phyloP scores from a whole-genome alignment of 2,113 vertebrate species.

The Procavia capensis region DNA sequence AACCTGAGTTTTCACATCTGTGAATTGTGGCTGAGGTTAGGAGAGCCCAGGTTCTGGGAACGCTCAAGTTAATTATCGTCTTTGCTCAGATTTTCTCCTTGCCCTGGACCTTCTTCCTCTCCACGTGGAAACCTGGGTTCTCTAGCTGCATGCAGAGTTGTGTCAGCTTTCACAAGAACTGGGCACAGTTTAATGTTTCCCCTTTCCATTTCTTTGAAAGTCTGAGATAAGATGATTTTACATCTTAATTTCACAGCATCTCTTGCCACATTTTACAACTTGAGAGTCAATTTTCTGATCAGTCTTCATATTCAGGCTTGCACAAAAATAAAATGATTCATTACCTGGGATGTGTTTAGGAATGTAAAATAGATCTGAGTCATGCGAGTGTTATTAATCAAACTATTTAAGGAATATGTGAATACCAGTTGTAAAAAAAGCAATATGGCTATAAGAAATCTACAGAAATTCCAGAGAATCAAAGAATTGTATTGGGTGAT shows the following conservation, averaged over 20 bases:
- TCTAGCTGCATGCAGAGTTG: accelerated
- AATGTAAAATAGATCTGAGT: not conserved
- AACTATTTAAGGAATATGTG: not conserved
- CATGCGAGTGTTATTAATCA: not conserved
- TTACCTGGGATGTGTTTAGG: not conserved
- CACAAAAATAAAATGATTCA: conserved; percentile 15
- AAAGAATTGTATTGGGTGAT: not conserved
- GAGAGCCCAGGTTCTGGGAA: not conserved
- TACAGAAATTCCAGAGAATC: not conserved
- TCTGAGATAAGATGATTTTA: not conserved
- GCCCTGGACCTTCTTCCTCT: too few relatives aligned
- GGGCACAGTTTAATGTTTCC: not conserved
- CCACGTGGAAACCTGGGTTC: accelerated
- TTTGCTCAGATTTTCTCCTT: too few relatives aligned
- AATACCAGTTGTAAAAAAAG: not conserved
- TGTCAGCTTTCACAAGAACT: not conserved
- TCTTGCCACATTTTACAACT: conserved; percentile 42
- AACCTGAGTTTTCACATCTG: not conserved
- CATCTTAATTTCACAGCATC: conserved; percentile 44
- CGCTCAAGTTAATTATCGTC: accelerated
- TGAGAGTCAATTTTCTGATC: conserved; percentile 25
- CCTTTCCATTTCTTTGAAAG: conserved; percentile 18
- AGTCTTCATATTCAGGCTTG: conserved; percentile 8
- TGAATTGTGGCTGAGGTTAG: not conserved
- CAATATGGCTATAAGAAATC: not conserved